Conservation (phyloP, 2,797 vertebrate species). For the Chaenodraco wilsoni region DNA sequence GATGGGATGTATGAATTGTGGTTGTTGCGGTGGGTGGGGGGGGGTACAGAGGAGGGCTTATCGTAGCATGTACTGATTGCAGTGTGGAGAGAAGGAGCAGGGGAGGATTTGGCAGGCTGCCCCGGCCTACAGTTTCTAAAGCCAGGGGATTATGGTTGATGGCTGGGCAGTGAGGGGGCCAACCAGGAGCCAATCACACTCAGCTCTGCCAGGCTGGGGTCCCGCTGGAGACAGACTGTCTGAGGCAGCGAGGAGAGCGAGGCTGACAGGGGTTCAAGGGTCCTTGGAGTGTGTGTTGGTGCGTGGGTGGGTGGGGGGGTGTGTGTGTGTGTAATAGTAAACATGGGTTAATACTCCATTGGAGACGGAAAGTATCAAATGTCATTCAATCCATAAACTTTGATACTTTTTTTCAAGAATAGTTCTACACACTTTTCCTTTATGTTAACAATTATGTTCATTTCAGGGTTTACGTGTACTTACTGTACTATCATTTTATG, state of each 20-base stretch:
- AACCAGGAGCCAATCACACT: conserved; percentile 76
- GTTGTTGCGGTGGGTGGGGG: conserved; percentile 35
- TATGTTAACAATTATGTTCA: no score
- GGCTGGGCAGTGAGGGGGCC: conserved; percentile 78
- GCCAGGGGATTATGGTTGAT: conserved; percentile 80
- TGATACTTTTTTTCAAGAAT: no score
- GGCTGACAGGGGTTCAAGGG: conserved; percentile 68
- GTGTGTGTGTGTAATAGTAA: conserved; percentile 31
- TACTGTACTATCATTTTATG: not conserved
- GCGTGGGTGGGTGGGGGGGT: not conserved
- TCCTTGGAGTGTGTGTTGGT: conserved; percentile 54
- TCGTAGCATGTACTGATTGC: conserved; percentile 76
- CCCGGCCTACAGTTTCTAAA: conserved; percentile 77
- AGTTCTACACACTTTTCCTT: no score
- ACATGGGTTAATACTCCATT: conserved; percentile 22
- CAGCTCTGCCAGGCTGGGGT: conserved; percentile 71
- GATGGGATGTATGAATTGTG: conserved; percentile 67
- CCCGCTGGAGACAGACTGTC: conserved; percentile 80
- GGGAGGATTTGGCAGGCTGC: conserved; percentile 78
- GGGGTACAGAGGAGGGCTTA: conserved; percentile 38
- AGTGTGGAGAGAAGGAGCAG: conserved; percentile 59
- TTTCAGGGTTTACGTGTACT: not conserved
- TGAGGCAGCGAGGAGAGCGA: conserved; percentile 67
- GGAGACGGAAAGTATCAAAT: not conserved
- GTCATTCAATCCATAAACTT: no score